A percentile compares a stretch with the other conserved stretches of the same genome.
phyloP scores from a whole-genome alignment of 2,113 vertebrate species.

The Rutilus rutilus region DNA sequence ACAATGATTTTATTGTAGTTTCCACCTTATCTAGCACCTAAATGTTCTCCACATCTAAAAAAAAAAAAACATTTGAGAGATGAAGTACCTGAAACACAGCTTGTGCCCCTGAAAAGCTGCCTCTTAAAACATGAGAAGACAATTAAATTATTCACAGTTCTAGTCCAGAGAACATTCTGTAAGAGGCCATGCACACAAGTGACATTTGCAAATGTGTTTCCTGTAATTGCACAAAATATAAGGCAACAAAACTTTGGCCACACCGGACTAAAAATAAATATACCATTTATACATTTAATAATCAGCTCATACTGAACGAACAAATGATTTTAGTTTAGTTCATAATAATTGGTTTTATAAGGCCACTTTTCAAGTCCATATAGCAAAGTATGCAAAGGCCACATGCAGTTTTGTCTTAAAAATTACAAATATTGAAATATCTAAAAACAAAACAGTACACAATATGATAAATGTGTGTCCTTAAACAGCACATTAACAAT shows the following conservation, averaged over 20 bases:
- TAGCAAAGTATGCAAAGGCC: constrained; percentile 27
- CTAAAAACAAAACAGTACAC: not conserved
- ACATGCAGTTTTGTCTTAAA: not conserved
- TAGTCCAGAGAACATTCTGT: constrained; percentile 4
- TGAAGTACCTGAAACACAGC: constrained; percentile 29
- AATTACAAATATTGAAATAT: constrained; percentile 5
- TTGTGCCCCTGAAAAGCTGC: constrained; percentile 28
- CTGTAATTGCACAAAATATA: constrained; percentile 8
- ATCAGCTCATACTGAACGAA: not conserved
- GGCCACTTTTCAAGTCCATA: constrained; percentile 9
- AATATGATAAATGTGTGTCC: not conserved
- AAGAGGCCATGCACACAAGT: not conserved
- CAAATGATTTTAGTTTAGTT: not conserved
- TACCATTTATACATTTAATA: not conserved
- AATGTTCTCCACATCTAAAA: not conserved
- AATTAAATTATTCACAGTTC: constrained; percentile 15
- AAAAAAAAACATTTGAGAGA: not conserved
- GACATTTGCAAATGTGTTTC: not conserved
- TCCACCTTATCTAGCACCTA: not conserved
- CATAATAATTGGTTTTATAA: constrained; percentile 2
- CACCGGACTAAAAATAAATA: not conserved
- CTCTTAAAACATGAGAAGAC: not conserved
- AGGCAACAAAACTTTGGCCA: constrained; percentile 18
- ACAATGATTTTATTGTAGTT: constrained; percentile 3
- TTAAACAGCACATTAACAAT: not conserved